Evolutionary conservation across 1,140 invertebrate species (phyloP), one percentile per base, ranked within the genome.

Genomic region (Argopecten irradians): DNA sequence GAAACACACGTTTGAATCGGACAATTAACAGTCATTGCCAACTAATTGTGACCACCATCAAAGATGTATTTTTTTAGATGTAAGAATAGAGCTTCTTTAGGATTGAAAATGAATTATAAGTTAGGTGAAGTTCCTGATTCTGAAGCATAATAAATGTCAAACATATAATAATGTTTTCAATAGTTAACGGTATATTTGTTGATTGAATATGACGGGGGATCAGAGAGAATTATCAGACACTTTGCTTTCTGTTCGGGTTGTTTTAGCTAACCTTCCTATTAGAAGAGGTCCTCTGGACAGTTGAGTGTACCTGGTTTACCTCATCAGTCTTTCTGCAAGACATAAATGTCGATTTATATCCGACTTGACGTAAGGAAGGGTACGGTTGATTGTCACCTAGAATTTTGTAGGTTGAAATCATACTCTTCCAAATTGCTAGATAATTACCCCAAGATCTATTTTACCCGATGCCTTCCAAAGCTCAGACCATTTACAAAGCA

Each of bases 331-430:
- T 71, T 28, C 22, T 71, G 55, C 8, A 71, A 71, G 55, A 71
- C 55, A 71, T 71, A 71, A 71, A 71, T 71, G 55, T 71, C 55
- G 28, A 71, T 71, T 71, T 71, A 71, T 71, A 71, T 71, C 55
- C 55, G 28, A 28, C 55, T 71, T 71, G 55, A 71, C 55, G 55
- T 71, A 71, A 71, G 55, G 55, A 71, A 71, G 55, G 55, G 55
- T 71, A 71, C n/a, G 55, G 55, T n/a, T 71, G 55, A 71, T 71
- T 71, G 55, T 71, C 55, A 71, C 55, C 55, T 71, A 28, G 55
- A 71, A 71, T 71, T 71, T 28, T 71, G 55, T 71, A 71, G 5
- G 55, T 28, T 71, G 55, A 71, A 71, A 71, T 71, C 55, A 71
- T 71, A 71, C 55, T 28, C 55, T n/a, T 71, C 55, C 55, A 71